phyloP scores from a whole-genome alignment of 2,888 invertebrate genomes.

The Eutolmus rufibarbis region DNA sequence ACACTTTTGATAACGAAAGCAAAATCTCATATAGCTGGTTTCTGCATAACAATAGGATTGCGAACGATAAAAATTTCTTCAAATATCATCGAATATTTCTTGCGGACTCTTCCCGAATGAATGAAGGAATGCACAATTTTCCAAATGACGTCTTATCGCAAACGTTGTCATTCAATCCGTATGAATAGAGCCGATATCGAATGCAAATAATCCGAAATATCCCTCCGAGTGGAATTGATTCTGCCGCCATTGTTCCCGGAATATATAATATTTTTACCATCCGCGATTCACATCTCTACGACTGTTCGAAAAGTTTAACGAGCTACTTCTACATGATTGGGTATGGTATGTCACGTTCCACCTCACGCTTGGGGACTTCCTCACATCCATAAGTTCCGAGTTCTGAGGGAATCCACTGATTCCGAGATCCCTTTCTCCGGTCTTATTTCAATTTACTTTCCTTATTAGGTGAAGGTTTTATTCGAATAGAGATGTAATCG shows the following conservation, averaged over 20 bases:
- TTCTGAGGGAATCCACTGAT: background rate
- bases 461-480: constrained; percentile 1
- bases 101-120: background rate
- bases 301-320: constrained; percentile 21
- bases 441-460: constrained; percentile 17
- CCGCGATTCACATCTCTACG: background rate
- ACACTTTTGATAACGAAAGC: background rate
- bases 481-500: background rate
- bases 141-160: constrained; percentile 18
- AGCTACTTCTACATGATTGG: constrained; percentile 22
- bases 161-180: background rate
- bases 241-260: background rate
- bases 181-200: constrained; percentile 8
- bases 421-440: background rate
- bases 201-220: constrained; percentile 35
- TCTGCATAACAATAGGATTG: background rate
- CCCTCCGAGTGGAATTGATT: constrained; percentile 9
- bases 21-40: background rate
- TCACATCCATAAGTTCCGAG: background rate
- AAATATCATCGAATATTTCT: background rate
- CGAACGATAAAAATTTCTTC: background rate
- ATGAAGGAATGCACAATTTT: constrained; percentile 5
- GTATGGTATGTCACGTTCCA: background rate
- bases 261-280: constrained; percentile 8
- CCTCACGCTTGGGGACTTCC: background rate